Percentiles rank a stretch among this genome's conserved stretches.
Conservation (phyloP, 2,888 invertebrate species). For the Lobophora halterata region DNA sequence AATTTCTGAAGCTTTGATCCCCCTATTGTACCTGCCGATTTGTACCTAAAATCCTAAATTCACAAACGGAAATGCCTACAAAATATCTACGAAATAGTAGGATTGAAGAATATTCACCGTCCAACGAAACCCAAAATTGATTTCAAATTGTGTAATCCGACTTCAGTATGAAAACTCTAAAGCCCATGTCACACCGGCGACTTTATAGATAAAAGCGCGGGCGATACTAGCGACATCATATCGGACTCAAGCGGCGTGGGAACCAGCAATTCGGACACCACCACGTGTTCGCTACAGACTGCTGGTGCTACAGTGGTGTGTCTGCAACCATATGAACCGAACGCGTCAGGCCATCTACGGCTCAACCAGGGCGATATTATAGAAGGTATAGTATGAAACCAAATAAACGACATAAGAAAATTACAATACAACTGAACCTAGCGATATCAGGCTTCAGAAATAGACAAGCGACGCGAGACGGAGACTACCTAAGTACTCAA, state of each 20-base stretch:
- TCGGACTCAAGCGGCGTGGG: constrained; percentile 96
- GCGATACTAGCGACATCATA: constrained; percentile 94
- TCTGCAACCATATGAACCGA: constrained; percentile 88
- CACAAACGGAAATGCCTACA: too few relatives aligned
- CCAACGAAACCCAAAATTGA: too few relatives aligned
- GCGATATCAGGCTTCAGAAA: background rate
- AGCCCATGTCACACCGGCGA: constrained; percentile 12
- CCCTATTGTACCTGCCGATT: too few relatives aligned
- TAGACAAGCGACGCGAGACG: too few relatives aligned
- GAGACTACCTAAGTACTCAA: too few relatives aligned
- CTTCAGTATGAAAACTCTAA: constrained; percentile 1
- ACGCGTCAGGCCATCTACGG: constrained; percentile 87
- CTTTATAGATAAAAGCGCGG: constrained; percentile 91
- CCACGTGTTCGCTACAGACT: constrained; percentile 87
- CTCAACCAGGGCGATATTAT: constrained; percentile 94
- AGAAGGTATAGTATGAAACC: constrained; percentile 82
- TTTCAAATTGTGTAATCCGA: background rate
- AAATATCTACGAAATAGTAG: too few relatives aligned
- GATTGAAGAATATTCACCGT: too few relatives aligned
- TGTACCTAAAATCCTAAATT: too few relatives aligned
- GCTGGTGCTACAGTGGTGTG: constrained; percentile 91
- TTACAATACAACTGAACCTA: constrained; percentile 1
- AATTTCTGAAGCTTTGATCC: too few relatives aligned
- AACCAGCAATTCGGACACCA: constrained; percentile 92
- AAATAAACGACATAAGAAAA: background rate